Evolutionary conservation across 2,888 invertebrate species (phyloP).

Genomic region (Stenodema calcarata): DNA sequence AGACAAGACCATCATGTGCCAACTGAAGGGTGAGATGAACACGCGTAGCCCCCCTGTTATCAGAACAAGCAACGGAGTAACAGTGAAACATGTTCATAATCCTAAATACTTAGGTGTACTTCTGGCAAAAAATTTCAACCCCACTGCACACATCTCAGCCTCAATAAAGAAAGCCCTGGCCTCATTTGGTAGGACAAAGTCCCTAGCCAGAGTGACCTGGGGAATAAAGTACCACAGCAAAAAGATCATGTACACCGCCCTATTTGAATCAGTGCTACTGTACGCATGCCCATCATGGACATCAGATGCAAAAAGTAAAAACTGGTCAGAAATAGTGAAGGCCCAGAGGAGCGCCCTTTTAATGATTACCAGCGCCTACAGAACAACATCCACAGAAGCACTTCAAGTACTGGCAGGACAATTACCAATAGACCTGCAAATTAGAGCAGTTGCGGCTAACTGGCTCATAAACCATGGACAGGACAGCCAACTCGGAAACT

Average conservation of each 20-base stretch:
- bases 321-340: background rate
- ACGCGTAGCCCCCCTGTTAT: background rate
- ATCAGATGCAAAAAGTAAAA: background rate
- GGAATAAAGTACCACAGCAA: background rate
- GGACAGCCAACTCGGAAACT: background rate
- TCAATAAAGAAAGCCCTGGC: background rate
- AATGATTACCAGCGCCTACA: conserved; percentile 3
- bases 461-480: background rate
- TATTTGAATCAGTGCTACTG: background rate
- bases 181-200: conserved; percentile 1
- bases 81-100: background rate
- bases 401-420: conserved; percentile 16
- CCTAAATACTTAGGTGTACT: background rate
- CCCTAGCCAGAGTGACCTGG: background rate
- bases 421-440: background rate
- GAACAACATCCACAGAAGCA: background rate
- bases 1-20: conserved; percentile 3
- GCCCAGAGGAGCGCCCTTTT: conserved; percentile 20
- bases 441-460: background rate
- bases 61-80: background rate
- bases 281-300: conserved; percentile 28
- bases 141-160: background rate
- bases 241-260: conserved; percentile 13
- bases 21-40: conserved; percentile 4
- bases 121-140: background rate